Percentiles rank a stretch among this genome's conserved stretches.
phyloP scores from a whole-genome alignment of 2,797 vertebrate genomes.

The Bradypus variegatus region DNA sequence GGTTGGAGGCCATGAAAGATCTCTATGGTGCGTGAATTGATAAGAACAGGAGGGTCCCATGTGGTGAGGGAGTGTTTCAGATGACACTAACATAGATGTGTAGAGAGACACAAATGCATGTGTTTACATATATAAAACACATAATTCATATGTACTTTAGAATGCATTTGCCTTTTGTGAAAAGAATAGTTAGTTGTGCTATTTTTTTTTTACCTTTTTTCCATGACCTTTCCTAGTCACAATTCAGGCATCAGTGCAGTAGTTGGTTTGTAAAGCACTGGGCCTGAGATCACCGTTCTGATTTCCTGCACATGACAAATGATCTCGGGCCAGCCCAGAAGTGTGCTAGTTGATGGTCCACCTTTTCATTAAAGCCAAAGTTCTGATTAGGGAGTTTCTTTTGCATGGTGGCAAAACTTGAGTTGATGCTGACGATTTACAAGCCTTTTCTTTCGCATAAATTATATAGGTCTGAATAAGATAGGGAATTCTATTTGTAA shows the following conservation, averaged over 20 bases:
- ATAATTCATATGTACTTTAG: neutral
- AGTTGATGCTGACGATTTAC: neutral
- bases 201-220: neutral
- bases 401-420: neutral
- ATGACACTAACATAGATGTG: neutral
- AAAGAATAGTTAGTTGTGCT: neutral
- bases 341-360: neutral
- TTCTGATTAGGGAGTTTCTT: neutral
- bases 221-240: neutral
- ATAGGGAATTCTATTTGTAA: neutral
- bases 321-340: neutral
- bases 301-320: neutral
- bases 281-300: neutral
- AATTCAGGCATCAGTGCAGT: neutral
- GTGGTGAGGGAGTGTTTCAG: neutral
- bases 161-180: neutral
- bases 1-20: neutral
- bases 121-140: neutral
- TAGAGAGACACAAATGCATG: neutral
- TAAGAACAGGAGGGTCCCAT: neutral
- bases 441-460: neutral
- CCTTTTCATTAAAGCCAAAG: neutral
- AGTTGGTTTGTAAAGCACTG: neutral
- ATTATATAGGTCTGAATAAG: neutral
- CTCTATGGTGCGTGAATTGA: neutral